Conservation (phyloP, 1,140 invertebrate species). For the Listronotus oregonensis region DNA sequence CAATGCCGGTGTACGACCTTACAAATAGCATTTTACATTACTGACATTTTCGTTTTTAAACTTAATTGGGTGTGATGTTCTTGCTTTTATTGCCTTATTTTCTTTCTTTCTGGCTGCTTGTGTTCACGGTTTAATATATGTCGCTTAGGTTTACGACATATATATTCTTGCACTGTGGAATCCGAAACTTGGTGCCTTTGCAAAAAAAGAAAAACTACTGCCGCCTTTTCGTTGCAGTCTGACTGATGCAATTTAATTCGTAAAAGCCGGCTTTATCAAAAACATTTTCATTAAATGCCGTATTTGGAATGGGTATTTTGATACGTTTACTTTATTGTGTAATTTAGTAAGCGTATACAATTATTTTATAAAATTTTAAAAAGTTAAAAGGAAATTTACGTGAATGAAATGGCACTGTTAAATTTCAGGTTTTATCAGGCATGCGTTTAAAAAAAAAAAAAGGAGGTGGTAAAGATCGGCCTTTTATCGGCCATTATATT, state of each 20-base stretch:
- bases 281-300: not conserved
- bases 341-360: too few relatives aligned
- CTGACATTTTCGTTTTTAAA: slow-evolving; percentile 36
- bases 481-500: too few relatives aligned
- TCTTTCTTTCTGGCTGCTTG: slow-evolving; percentile 26
- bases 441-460: too few relatives aligned
- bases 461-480: too few relatives aligned
- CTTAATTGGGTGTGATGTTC: slow-evolving; percentile 37
- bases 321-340: too few relatives aligned
- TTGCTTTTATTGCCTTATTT: slow-evolving; percentile 35
- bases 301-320: too few relatives aligned
- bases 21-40: slow-evolving; percentile 32
- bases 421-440: too few relatives aligned
- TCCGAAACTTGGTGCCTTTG: slow-evolving; percentile 21
- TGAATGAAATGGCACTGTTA: too few relatives aligned
- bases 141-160: slow-evolving; percentile 30
- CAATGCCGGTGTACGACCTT: not conserved
- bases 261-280: slow-evolving; percentile 18
- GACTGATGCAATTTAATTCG: slow-evolving; percentile 16
- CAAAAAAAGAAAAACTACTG: slow-evolving; percentile 14
- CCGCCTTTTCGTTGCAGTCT: not conserved
- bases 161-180: slow-evolving; percentile 26
- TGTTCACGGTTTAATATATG: slow-evolving; percentile 36
- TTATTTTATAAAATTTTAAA: too few relatives aligned
- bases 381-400: too few relatives aligned